phyloP scores from a whole-genome alignment of 2,888 invertebrate genomes.

The Pinctada fucata region DNA sequence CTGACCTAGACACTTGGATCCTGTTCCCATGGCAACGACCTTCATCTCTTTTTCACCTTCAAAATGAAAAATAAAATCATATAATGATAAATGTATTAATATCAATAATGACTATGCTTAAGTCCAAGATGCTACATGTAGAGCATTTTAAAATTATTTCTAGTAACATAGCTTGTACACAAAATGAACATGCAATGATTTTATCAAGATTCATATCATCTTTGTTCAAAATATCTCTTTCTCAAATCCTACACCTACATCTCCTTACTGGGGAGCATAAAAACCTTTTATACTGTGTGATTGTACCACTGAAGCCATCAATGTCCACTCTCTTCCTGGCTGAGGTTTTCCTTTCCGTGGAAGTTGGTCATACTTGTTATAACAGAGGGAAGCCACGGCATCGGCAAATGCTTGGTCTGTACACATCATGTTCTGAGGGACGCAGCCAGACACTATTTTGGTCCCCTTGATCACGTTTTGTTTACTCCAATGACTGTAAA shows the following conservation, averaged over 20 bases:
- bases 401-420: conserved; percentile 48
- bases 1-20: conserved; percentile 92
- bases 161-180: no score
- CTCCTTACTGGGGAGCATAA: no score
- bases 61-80: conserved; percentile 20
- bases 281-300: background rate
- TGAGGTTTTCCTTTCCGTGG: conserved; percentile 86
- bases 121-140: no score
- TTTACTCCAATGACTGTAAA: background rate
- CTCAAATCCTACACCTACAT: no score
- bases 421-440: background rate
- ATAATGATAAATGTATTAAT: background rate
- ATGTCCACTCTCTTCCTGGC: conserved; percentile 86
- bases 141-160: no score
- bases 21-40: conserved; percentile 91
- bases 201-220: no score
- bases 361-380: conserved; percentile 47
- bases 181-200: no score
- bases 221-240: no score
- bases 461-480: no score
- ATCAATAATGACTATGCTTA: background rate
- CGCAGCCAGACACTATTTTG: no score
- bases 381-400: conserved; percentile 43
- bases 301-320: conserved; percentile 85
- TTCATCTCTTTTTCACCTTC: conserved; percentile 67